A percentile compares a stretch with the other conserved stretches of the same genome.
These are phyloP conservation scores for Auanema sp. DNA, from an alignment of 2,888 invertebrate species.

Conservation along the genomic window DNA sequence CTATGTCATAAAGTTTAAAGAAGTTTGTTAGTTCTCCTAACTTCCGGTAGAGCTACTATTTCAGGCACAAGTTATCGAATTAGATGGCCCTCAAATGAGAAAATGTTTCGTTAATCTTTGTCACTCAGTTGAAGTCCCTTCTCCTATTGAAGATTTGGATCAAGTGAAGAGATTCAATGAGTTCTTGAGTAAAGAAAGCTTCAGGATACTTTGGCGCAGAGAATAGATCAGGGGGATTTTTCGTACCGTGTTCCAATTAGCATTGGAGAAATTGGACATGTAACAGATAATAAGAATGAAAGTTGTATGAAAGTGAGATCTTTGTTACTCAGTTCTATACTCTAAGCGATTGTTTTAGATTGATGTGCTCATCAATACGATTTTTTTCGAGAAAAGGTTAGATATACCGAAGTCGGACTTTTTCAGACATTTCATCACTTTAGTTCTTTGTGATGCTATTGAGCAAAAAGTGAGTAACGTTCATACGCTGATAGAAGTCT, in stretches of 20 bases:
- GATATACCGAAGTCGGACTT: conserved; percentile 30
- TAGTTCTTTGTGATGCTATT: conserved; percentile 42
- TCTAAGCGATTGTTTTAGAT: conserved; percentile 28
- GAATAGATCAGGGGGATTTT: conserved; percentile 30
- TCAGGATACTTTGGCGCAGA: conserved; percentile 43
- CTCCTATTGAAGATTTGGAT: conserved; percentile 35
- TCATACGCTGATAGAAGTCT: background rate
- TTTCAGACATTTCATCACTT: conserved; percentile 45
- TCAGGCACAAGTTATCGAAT: conserved; percentile 20
- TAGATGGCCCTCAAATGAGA: conserved; percentile 18
- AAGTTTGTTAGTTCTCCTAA: conserved; percentile 4
- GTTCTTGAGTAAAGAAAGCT: conserved; percentile 9
- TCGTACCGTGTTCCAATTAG: conserved; percentile 43
- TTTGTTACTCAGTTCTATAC: background rate
- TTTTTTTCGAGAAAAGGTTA: conserved; percentile 49
- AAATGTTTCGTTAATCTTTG: conserved; percentile 57
- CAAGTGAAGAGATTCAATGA: conserved; percentile 18
- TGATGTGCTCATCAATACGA: conserved; percentile 53
- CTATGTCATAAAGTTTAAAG: conserved; percentile 53
- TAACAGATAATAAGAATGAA: conserved; percentile 44
- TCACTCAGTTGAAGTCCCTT: conserved; percentile 44
- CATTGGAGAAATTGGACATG: conserved; percentile 49
- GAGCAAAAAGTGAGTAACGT: conserved; percentile 25
- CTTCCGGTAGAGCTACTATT: background rate
- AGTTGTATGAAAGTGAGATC: conserved; percentile 35